Conservation (phyloP, 2,888 invertebrate genomes). For the Keiferia lycopersicella region DNA sequence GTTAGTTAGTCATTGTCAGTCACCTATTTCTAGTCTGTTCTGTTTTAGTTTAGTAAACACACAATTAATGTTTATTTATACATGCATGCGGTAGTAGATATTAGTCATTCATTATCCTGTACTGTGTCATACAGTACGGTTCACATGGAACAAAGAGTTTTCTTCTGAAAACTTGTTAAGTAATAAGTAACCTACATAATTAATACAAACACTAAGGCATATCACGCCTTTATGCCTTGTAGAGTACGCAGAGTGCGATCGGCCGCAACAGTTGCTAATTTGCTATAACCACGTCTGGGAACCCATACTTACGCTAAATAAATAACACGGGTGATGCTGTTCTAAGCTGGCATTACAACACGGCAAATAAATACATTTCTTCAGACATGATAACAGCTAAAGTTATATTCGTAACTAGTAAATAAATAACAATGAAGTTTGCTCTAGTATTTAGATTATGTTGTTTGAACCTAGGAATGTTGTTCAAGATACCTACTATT, state of each 20-base stretch:
- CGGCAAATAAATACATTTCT: too few species aligned
- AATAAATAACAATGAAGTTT: neutral
- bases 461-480: neutral
- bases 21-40: slow-evolving; percentile 1
- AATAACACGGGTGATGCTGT: too few species aligned
- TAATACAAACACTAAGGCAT: neutral
- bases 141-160: slow-evolving; percentile 4
- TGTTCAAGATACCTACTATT: neutral
- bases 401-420: neutral
- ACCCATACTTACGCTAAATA: too few species aligned
- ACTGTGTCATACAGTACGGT: slow-evolving; percentile 1
- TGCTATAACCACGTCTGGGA: too few species aligned
- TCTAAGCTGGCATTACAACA: too few species aligned
- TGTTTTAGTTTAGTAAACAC: neutral
- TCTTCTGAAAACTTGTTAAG: neutral
- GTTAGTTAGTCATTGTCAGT: neutral
- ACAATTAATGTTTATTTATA: neutral
- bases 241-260: too few species aligned
- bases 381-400: too few species aligned
- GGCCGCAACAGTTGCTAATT: too few species aligned
- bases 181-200: neutral
- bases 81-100: slow-evolving; percentile 9
- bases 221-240: too few species aligned
- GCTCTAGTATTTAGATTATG: slow-evolving; percentile 1
- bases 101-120: slow-evolving; percentile 9